Conservation (phyloP, 2,888 invertebrate species). For the Meta bourneti region DNA sequence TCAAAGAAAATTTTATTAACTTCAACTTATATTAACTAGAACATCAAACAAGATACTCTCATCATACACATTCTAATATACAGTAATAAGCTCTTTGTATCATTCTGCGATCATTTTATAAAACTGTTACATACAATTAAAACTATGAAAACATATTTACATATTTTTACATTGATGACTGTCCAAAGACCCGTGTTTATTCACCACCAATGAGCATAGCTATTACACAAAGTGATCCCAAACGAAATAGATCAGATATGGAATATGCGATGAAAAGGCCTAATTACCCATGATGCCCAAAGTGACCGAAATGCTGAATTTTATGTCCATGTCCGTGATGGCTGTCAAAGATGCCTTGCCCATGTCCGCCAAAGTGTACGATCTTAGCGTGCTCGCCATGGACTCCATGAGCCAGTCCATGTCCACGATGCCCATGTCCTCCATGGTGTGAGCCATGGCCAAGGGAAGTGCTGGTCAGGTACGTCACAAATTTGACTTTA, state of each 20-base stretch:
- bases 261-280: background rate
- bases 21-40: no score
- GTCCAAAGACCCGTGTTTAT: background rate
- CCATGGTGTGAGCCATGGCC: background rate
- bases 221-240: background rate
- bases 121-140: background rate
- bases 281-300: background rate
- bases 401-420: background rate
- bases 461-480: background rate
- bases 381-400: background rate
- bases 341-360: background rate
- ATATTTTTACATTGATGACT: background rate
- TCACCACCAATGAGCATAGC: background rate
- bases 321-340: background rate
- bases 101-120: no score
- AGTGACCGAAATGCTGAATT: background rate
- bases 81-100: no score
- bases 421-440: background rate
- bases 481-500: background rate
- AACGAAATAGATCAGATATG: background rate
- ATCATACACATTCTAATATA: no score
- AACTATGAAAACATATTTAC: background rate
- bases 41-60: no score
- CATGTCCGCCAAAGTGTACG: background rate
- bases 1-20: no score